Evolutionary conservation across 2,113 vertebrate genomes (phyloP).

Genomic region (Boleophthalmus pectinirostris): DNA sequence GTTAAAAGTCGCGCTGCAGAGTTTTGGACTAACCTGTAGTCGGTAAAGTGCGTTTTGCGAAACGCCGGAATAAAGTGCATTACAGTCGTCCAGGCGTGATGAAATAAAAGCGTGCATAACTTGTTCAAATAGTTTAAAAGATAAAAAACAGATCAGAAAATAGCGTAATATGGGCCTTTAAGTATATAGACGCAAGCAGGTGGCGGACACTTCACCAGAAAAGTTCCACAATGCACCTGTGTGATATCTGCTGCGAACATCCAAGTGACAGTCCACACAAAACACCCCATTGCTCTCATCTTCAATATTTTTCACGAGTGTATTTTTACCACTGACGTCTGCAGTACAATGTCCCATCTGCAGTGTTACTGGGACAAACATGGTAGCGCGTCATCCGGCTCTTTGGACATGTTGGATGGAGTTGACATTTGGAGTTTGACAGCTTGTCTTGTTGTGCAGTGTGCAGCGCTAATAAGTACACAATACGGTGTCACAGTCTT

Average conservation of each 20-base stretch:
- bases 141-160: too few relatives aligned
- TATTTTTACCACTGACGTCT: neutral
- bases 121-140: too few relatives aligned
- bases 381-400: neutral
- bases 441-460: slow-evolving; percentile 8
- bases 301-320: neutral
- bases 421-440: slow-evolving; percentile 17
- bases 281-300: neutral
- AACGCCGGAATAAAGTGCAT: too few relatives aligned
- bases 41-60: too few relatives aligned
- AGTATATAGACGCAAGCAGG: too few relatives aligned
- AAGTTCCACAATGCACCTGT: too few relatives aligned
- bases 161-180: too few relatives aligned
- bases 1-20: too few relatives aligned
- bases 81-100: too few relatives aligned
- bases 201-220: too few relatives aligned
- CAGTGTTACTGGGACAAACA: neutral
- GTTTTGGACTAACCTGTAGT: too few relatives aligned
- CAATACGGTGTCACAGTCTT: slow-evolving; percentile 12
- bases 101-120: too few relatives aligned
- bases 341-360: neutral
- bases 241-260: neutral
- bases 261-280: neutral
- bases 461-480: slow-evolving; percentile 10
- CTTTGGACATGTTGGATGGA: neutral